These are phyloP conservation scores for Speoplatyrhinus poulsoni DNA, from an alignment of 2,113 vertebrate species.

Conservation along the genomic window DNA sequence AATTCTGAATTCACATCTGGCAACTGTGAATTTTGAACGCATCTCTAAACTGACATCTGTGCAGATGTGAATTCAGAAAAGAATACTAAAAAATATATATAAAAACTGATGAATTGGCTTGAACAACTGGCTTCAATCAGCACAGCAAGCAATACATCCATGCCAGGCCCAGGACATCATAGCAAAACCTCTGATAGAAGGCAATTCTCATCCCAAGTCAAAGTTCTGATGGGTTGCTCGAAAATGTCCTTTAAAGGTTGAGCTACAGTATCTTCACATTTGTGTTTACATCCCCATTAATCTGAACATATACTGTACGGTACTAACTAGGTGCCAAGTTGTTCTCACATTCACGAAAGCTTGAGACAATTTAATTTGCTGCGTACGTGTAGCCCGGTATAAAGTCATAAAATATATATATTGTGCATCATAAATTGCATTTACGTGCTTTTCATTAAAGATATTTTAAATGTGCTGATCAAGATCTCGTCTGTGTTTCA, in stretches of 20 bases:
- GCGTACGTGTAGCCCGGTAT: slow-evolving; percentile 35
- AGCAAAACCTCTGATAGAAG: slow-evolving; percentile 3
- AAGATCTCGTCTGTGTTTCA: slow-evolving; percentile 31
- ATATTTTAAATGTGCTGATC: slow-evolving; percentile 26
- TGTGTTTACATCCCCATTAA: not conserved
- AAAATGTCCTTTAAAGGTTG: slow-evolving; percentile 15
- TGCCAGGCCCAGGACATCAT: slow-evolving; percentile 17
- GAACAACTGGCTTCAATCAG: slow-evolving; percentile 35
- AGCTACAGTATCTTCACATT: too few relatives aligned
- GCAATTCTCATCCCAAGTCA: slow-evolving; percentile 20
- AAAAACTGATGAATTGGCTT: slow-evolving; percentile 31
- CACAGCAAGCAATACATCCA: slow-evolving; percentile 36
- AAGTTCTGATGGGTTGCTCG: slow-evolving; percentile 16
- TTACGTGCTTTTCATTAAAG: slow-evolving; percentile 15
- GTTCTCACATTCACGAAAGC: slow-evolving; percentile 8
- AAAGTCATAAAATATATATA: slow-evolving; percentile 32
- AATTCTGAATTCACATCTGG: slow-evolving; percentile 28
- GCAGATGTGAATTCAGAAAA: slow-evolving; percentile 28
- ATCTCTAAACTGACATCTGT: slow-evolving; percentile 26
- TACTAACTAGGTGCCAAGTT: slow-evolving; percentile 28
- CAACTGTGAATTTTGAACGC: slow-evolving; percentile 1
- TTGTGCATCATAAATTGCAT: slow-evolving; percentile 44
- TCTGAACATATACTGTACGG: slow-evolving; percentile 14
- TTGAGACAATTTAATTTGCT: slow-evolving; percentile 48
- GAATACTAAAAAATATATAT: slow-evolving; percentile 9